Conservation (phyloP, 2,888 invertebrate genomes). For the Athalia cordata region DNA sequence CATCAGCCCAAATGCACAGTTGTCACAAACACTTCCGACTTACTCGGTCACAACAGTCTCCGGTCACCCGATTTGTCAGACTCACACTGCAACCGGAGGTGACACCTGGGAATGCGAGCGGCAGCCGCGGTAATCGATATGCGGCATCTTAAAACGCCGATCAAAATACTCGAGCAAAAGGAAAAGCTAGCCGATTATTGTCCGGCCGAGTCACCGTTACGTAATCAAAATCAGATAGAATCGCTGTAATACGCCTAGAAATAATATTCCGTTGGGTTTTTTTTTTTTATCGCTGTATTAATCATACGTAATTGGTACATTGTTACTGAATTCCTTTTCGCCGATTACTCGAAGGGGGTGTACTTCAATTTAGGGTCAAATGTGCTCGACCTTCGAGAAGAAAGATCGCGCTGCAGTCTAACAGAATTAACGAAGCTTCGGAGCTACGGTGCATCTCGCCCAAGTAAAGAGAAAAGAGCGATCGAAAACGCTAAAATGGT, state of each 20-base stretch:
- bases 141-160: conserved; percentile 24
- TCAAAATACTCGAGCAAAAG: conserved; percentile 5
- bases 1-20: conserved; percentile 3
- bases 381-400: too few species aligned
- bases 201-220: not conserved
- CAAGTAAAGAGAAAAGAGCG: conserved; percentile 22
- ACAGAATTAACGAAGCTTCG: not conserved
- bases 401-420: too few species aligned
- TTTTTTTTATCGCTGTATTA: too few species aligned
- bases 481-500: conserved; percentile 51
- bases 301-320: too few species aligned
- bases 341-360: too few species aligned
- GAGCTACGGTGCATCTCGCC: not conserved
- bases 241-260: not conserved
- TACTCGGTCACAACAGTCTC: not conserved
- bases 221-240: not conserved
- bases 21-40: conserved; percentile 25
- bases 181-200: not conserved
- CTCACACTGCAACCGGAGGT: not conserved
- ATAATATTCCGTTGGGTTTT: not conserved
- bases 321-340: too few species aligned
- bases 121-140: not conserved
- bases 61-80: conserved; percentile 8
- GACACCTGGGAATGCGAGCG: conserved; percentile 8
- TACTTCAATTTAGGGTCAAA: too few species aligned